Evolutionary conservation across 2,113 vertebrate genomes (phyloP).

Genomic region (Thamnaconus septentrionalis): DNA sequence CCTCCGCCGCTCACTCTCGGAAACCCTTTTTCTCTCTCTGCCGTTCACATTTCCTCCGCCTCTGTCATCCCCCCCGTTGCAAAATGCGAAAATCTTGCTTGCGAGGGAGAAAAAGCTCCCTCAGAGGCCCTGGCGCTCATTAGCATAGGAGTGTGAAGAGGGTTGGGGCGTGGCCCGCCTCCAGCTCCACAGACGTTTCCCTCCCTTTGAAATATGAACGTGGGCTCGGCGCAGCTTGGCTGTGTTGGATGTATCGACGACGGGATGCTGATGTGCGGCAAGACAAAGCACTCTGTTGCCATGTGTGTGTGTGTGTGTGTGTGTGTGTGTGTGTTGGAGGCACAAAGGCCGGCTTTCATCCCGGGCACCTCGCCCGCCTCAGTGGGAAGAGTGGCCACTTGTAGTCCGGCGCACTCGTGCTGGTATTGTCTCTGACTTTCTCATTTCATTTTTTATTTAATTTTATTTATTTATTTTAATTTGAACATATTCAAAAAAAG

Average conservation of each 20-base stretch:
- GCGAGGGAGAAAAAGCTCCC: slow-evolving; percentile 1
- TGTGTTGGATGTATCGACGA: slow-evolving; percentile 27
- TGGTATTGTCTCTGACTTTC: too few species aligned
- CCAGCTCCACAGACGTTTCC: slow-evolving; percentile 10
- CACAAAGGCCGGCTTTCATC: slow-evolving; percentile 59
- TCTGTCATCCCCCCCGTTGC: not conserved
- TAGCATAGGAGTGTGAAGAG: slow-evolving; percentile 21
- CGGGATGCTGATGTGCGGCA: slow-evolving; percentile 5
- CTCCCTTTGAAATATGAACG: slow-evolving; percentile 48
- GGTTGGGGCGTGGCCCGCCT: too few species aligned
- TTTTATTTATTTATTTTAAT: too few species aligned
- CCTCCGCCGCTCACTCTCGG: too few species aligned
- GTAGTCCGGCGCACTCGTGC: too few species aligned
- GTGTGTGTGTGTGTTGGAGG: slow-evolving; percentile 17
- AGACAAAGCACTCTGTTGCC: slow-evolving; percentile 56
- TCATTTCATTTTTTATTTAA: too few species aligned
- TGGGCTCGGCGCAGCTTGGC: not conserved
- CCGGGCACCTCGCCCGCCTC: slow-evolving; percentile 1
- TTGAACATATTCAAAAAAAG: too few species aligned
- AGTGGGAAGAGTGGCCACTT: slow-evolving; percentile 1
- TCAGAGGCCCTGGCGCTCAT: slow-evolving; percentile 21
- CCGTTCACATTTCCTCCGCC: not conserved
- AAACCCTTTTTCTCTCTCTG: too few species aligned
- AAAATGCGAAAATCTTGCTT: too few species aligned
- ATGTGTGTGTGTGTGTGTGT: not conserved